A percentile compares a stretch with the other conserved stretches of the same genome.
These are phyloP conservation scores for Notothenia rossii DNA, from an alignment of 2,113 vertebrate species.

Conservation along the genomic window DNA sequence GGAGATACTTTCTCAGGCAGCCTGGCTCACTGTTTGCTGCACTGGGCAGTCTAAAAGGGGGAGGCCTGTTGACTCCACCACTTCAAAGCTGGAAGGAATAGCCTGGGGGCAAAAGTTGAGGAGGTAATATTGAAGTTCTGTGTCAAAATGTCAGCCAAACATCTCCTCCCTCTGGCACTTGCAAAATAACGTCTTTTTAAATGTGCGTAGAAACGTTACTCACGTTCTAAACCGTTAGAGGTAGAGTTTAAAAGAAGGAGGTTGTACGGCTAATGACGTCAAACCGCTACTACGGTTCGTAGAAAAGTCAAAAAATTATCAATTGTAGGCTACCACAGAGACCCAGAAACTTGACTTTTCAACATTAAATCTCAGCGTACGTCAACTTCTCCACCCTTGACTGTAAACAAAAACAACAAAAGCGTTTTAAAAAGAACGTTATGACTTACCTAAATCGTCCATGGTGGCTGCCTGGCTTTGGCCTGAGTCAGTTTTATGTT, in stretches of 20 bases:
- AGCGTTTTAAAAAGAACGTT: too few relatives aligned
- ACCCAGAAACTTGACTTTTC: slow-evolving; percentile 24
- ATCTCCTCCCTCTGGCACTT: slow-evolving; percentile 22
- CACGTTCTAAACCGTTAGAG: background rate
- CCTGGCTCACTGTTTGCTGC: slow-evolving; percentile 38
- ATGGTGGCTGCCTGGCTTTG: slow-evolving; percentile 59
- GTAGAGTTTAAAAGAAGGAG: slow-evolving; percentile 28
- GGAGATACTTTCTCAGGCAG: background rate
- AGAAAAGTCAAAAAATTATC: background rate
- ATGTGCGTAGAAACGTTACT: background rate
- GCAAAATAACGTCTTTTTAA: background rate
- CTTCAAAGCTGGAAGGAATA: slow-evolving; percentile 74
- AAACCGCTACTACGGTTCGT: slow-evolving; percentile 28
- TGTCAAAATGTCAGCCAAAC: slow-evolving; percentile 55
- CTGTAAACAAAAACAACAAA: background rate
- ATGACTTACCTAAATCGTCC: slow-evolving; percentile 84
- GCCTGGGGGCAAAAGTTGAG: slow-evolving; percentile 63
- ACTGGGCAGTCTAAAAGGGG: slow-evolving; percentile 46
- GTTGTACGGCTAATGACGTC: slow-evolving; percentile 49
- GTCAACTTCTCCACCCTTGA: slow-evolving; percentile 50
- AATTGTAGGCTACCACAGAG: background rate
- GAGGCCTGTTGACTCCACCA: slow-evolving; percentile 68
- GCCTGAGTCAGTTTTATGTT: slow-evolving; percentile 2
- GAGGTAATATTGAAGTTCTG: slow-evolving; percentile 43
- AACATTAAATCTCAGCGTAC: slow-evolving; percentile 34